Percentiles rank a stretch among this genome's conserved stretches.
Evolutionary conservation across 2,888 invertebrate species (phyloP).

Genomic region (Pachycephus smyrnensis): DNA sequence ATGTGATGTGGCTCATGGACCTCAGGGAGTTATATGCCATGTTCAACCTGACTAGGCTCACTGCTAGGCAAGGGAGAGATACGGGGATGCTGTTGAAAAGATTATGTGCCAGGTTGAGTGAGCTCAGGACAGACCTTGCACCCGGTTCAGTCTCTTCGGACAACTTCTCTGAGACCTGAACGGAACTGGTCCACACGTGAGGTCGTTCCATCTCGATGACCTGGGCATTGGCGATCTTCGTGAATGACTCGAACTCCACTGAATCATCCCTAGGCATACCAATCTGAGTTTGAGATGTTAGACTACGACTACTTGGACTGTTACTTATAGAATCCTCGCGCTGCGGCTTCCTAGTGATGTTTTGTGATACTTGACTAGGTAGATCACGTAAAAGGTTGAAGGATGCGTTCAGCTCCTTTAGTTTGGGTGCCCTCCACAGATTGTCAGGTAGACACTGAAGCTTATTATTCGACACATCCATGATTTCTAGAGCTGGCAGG

Average conservation of each 20-base stretch:
- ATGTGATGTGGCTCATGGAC: constrained; percentile 75
- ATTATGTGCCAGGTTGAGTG: constrained; percentile 92
- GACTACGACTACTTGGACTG: constrained; percentile 54
- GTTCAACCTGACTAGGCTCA: constrained; percentile 87
- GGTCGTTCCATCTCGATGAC: constrained; percentile 77
- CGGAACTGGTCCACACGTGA: constrained; percentile 79
- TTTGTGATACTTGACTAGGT: constrained; percentile 67
- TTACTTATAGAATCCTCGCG: constrained; percentile 54
- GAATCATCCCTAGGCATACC: constrained; percentile 59
- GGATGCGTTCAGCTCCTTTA: constrained; percentile 89
- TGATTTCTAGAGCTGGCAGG: constrained; percentile 80
- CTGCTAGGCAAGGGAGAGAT: constrained; percentile 90
- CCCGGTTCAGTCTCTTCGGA: constrained; percentile 72
- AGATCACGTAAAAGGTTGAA: constrained; percentile 88
- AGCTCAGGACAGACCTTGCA: constrained; percentile 75
- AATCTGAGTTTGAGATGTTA: constrained; percentile 52
- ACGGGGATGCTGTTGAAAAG: constrained; percentile 88
- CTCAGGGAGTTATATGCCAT: constrained; percentile 88
- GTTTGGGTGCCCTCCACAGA: constrained; percentile 87
- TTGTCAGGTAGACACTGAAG: constrained; percentile 83
- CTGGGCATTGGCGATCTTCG: constrained; percentile 62
- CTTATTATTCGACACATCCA: constrained; percentile 96
- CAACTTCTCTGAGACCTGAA: constrained; percentile 77
- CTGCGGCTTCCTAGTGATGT: constrained; percentile 48
- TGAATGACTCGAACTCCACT: constrained; percentile 61